Evolutionary conservation across 2,113 vertebrate genomes (phyloP).

Genomic region (Catharus fuscescens): DNA sequence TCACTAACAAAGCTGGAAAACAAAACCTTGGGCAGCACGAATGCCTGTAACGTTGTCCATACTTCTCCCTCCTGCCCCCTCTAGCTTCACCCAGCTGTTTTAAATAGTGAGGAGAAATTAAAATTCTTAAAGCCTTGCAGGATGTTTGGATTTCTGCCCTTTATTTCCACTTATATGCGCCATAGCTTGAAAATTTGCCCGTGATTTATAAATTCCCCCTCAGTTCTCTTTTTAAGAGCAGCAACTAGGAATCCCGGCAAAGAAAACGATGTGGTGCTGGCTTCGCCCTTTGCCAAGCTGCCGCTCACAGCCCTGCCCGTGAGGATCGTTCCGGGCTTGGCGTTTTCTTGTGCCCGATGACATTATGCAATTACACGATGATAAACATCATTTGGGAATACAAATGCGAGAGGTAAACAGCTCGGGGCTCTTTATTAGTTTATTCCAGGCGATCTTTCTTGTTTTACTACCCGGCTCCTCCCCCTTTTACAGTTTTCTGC

Average conservation of each 20-base stretch:
- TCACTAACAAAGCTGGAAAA: not conserved
- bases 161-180: conserved; percentile 49
- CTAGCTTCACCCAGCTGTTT: conserved; percentile 65
- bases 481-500: conserved; percentile 83
- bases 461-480: conserved; percentile 84
- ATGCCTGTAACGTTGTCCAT: not conserved
- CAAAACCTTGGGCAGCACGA: not conserved
- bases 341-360: not conserved
- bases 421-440: conserved; percentile 87
- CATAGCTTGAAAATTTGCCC: conserved; percentile 38
- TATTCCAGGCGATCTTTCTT: conserved; percentile 91
- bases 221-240: conserved; percentile 4
- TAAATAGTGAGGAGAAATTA: conserved; percentile 60
- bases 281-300: conserved; percentile 52
- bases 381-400: conserved; percentile 71
- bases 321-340: not conserved
- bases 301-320: not conserved
- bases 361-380: conserved; percentile 55
- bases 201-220: conserved; percentile 43
- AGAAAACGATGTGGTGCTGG: not conserved
- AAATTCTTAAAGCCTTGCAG: conserved; percentile 66
- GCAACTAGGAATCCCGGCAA: not conserved
- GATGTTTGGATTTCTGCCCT: conserved; percentile 65
- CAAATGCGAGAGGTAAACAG: conserved; percentile 83
- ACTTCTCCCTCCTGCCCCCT: not conserved